phyloP scores from a whole-genome alignment of 2,113 vertebrate species.

The Sphaerodactylus townsendi region DNA sequence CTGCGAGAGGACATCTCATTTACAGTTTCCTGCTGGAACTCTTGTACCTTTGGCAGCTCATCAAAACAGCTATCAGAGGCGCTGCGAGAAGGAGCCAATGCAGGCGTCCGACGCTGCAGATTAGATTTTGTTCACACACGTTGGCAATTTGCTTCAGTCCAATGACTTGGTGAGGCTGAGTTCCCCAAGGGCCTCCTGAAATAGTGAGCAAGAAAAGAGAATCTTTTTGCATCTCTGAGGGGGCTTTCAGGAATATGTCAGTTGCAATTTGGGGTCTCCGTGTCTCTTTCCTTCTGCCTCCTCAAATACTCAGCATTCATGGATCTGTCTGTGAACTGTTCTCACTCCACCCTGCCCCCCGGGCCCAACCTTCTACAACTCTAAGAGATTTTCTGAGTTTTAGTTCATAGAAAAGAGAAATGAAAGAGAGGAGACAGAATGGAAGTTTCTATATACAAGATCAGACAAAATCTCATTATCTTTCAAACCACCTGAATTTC shows the following conservation, averaged over 20 bases:
- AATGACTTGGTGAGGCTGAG: conserved; percentile 29
- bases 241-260: conserved; percentile 46
- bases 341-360: background rate
- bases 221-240: conserved; percentile 48
- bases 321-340: background rate
- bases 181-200: conserved; percentile 36
- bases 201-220: conserved; percentile 37
- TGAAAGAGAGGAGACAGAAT: conserved; percentile 6
- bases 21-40: conserved; percentile 56
- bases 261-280: conserved; percentile 9
- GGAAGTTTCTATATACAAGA: background rate
- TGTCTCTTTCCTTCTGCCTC: conserved; percentile 19
- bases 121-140: conserved; percentile 24
- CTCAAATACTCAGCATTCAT: conserved; percentile 1
- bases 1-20: conserved; percentile 59
- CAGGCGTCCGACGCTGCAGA: background rate
- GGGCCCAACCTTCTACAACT: conserved; percentile 6
- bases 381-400: conserved; percentile 46
- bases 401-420: conserved; percentile 11
- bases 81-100: background rate
- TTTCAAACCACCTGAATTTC: background rate
- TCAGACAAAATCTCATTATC: conserved; percentile 29
- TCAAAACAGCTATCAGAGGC: conserved; percentile 61
- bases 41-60: conserved; percentile 44
- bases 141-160: conserved; percentile 45